Evolutionary conservation across 2,888 invertebrate genomes (phyloP), one percentile per base, ranked within the genome.

Genomic region (Habroteleia sp.): DNA sequence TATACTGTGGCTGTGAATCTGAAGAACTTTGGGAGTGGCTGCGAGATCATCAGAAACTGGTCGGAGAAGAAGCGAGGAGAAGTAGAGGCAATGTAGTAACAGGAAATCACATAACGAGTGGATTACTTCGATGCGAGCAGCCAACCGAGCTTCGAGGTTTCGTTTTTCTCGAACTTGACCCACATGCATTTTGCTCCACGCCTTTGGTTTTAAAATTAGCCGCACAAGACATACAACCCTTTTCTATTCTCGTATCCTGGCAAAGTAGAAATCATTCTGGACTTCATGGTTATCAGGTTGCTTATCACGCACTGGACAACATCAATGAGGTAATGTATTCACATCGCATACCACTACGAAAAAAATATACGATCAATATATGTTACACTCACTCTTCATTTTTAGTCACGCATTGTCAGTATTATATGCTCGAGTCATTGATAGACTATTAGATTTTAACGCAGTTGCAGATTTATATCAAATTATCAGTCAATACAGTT

Each of bases 11-110:
- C 84, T 97, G 97, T 88, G 95, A 96, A 87, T 93, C 96, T 63
- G 95, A 96, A 89, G 95, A 96, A 86, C 91, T 97, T 46, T 96
- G 97, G 95, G 94, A 94, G 89, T 97, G 97, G 97, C 91, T 97
- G 86, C 92, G 95, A 84, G 95, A 96, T 87, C 96, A 97, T 90
- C 92, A 94, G 83, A 96, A 96, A 89, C 91, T 94, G 71, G 90
- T 94, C 11, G 85, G 90, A n/a, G n/a, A n/a, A n/a, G n/a, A n/a
- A n/a, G n/a, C n/a, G n/a, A n/a, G 91, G 80, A 91, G 91, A 84
- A 87, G 88, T 66, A 91, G 91, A 83, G 88, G 89, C 72, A 90
- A 91, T 62, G 83, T 82, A 27, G 79, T 84, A 74, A 82, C 83
- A 33, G 79, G 83, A 81, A 83, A 84, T 80, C 84, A 87, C 73